Evolutionary conservation across 2,888 invertebrate species (phyloP).

Genomic region (Octonoba sinensis): DNA sequence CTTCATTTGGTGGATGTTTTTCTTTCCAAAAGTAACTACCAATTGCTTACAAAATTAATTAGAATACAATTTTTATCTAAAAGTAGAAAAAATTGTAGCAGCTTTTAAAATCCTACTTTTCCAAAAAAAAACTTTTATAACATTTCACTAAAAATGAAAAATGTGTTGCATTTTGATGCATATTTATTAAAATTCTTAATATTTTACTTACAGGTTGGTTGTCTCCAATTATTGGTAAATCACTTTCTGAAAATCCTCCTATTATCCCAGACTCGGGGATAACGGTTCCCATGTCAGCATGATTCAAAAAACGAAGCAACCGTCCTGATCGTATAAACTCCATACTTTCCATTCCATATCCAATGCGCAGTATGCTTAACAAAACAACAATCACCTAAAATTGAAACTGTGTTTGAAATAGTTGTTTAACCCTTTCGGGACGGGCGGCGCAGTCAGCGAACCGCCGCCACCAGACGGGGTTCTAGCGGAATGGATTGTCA

Average conservation of each 20-base stretch:
- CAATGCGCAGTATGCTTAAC: conserved; percentile 83
- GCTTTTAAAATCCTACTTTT: no score
- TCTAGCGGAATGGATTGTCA: no score
- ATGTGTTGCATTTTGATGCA: not conserved
- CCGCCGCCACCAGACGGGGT: no score
- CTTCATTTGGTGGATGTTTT: no score
- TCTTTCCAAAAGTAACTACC: no score
- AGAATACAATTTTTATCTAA: no score
- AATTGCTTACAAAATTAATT: no score
- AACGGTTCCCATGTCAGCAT: conserved; percentile 67
- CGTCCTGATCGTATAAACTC: conserved; percentile 77
- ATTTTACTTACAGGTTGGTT: conserved; percentile 66
- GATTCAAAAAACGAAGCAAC: conserved; percentile 66
- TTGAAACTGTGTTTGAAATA: not conserved
- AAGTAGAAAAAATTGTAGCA: no score
- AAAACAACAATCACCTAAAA: conserved; percentile 79
- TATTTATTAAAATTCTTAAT: not conserved
- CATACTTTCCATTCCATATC: conserved; percentile 85
- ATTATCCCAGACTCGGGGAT: conserved; percentile 67
- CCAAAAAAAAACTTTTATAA: no score
- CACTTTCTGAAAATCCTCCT: conserved; percentile 67
- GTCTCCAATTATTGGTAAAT: conserved; percentile 67
- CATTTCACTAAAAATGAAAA: no score
- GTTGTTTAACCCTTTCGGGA: no score
- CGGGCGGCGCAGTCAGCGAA: no score